Evolutionary conservation across 2,797 vertebrate genomes (phyloP), one percentile per base, ranked within the genome.

Genomic region (Nannoperca australis): DNA sequence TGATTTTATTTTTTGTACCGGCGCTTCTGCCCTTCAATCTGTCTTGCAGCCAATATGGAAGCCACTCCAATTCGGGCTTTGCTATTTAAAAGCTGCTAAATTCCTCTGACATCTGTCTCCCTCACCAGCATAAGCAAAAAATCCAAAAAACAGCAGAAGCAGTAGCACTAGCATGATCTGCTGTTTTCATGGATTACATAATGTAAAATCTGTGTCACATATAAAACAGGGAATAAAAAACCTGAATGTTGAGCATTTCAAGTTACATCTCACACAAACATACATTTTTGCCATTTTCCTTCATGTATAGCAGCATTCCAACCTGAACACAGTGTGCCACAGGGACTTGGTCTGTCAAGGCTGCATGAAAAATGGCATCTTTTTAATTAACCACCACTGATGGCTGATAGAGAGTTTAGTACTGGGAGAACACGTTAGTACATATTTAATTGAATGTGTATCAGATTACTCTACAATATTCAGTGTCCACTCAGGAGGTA

Each of bases 51-150:
- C 73, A 71, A 9, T 38, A 62, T 24, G 45, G 22, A 74, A 70
- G 54, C 4, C 0, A 22, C 27, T 40, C n/a, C 18, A 62, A 64
- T 60, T 45, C 62, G 50, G 38, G 47, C 20, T 62, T 62, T 73
- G 58, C 20, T 74, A 66, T 78, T 44, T 12, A 54, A 75, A 81
- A 76, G n/a, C 51, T 61, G 61, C 24, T 51, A 13, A 61, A 69
- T 24, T 70, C 55, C 38, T 34, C 7, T 30, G 24, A 72, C 77
- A 70, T 67, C 30, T 66, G n/a, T 60, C 50, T n/a, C 14, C 38
- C 7, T 66, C 30, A 54, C 30, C 14, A 51, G 54, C 38, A 45
- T 65, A 18, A 17, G 27, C n/a, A 34, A 24, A 56, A 58, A 13
- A 27, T 27, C 1, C 1, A 27, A 0, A 58, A 79, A 65, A 42